These are phyloP conservation scores for Drosophila nigritarsus DNA, from an alignment of 2,888 invertebrate genomes.

Conservation along the genomic window DNA sequence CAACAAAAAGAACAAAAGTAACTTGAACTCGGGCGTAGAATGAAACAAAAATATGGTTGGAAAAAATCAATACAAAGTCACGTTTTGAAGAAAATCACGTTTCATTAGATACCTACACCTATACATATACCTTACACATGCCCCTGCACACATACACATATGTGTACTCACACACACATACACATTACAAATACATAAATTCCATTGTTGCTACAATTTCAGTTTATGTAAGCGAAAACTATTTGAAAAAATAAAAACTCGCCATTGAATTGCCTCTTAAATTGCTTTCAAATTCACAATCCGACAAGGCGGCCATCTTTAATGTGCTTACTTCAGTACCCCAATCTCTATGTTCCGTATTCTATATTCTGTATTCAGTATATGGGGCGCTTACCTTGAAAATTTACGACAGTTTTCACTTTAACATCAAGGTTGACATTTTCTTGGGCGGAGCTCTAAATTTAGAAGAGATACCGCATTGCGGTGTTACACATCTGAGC, in stretches of 20 bases:
- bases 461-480: conserved; percentile 48
- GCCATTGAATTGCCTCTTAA: conserved; percentile 41
- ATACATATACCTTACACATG: conserved; percentile 36
- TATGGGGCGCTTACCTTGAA: conserved; percentile 62
- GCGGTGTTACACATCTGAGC: conserved; percentile 12
- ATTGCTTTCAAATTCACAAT: conserved; percentile 34
- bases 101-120: conserved; percentile 77
- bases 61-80: conserved; percentile 85
- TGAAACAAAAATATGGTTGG: conserved; percentile 70
- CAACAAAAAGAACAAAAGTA: conserved; percentile 45
- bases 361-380: background rate
- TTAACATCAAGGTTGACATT: conserved; percentile 53
- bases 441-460: conserved; percentile 40
- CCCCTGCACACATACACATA: conserved; percentile 23
- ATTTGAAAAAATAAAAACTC: conserved; percentile 41
- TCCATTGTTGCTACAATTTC: conserved; percentile 66
- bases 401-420: conserved; percentile 69
- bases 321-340: conserved; percentile 40
- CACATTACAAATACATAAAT: conserved; percentile 50
- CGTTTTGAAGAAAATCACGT: conserved; percentile 85
- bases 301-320: conserved; percentile 53
- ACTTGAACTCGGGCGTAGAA: conserved; percentile 66
- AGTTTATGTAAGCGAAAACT: conserved; percentile 64
- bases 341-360: conserved; percentile 7
- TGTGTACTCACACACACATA: conserved; percentile 12